Conservation (phyloP, 64 coral and sea anemone genomes). For the Catalaphyllia jardinei region DNA sequence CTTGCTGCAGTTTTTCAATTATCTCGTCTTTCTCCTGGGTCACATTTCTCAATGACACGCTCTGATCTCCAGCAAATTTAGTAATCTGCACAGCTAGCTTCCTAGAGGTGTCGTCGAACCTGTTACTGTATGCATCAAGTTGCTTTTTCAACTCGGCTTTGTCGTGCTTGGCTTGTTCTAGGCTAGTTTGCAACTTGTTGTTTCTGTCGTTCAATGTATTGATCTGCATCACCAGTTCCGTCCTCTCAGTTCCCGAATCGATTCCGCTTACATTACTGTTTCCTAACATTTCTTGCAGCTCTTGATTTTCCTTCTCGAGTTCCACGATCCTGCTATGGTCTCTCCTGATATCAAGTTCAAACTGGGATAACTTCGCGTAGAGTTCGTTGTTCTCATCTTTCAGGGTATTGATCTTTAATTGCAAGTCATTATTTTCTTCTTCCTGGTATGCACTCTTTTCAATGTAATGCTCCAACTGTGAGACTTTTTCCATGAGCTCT, state of each 20-base stretch:
- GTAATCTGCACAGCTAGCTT: conserved; percentile 46
- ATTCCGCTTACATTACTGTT: neutral
- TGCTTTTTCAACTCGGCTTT: conserved; percentile 13
- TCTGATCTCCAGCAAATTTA: conserved; percentile 40
- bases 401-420: conserved; percentile 28
- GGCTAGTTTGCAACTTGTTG: conserved; percentile 38
- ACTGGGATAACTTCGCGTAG: conserved; percentile 12
- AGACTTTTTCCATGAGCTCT: conserved; percentile 28
- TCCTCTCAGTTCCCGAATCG: conserved; percentile 9
- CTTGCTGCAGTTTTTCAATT: conserved; percentile 41
- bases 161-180: conserved; percentile 27
- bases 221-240: neutral
- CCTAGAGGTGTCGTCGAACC: conserved; percentile 27
- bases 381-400: conserved; percentile 47
- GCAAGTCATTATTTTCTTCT: conserved; percentile 43
- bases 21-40: conserved; percentile 40
- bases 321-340: conserved; percentile 21
- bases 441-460: neutral
- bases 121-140: conserved; percentile 18
- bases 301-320: conserved; percentile 45
- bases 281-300: conserved; percentile 39
- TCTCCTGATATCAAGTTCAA: conserved; percentile 24
- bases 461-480: conserved; percentile 10
- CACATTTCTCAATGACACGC: conserved; percentile 42
- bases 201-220: neutral